These are phyloP conservation scores for Oeneis ivallda DNA, from an alignment of 2,888 invertebrate genomes.

Conservation along the genomic window DNA sequence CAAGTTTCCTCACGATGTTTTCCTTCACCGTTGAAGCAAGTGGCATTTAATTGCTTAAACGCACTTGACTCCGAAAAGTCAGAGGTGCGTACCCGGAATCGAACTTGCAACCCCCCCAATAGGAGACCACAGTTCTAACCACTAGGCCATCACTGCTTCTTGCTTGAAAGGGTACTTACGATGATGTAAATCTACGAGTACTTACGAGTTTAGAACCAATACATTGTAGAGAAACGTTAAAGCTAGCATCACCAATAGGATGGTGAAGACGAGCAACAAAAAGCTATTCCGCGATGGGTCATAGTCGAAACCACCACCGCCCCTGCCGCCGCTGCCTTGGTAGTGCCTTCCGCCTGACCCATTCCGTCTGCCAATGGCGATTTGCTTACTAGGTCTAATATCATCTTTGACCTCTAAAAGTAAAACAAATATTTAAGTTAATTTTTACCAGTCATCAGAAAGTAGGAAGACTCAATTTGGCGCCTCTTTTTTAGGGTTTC, in stretches of 20 bases:
- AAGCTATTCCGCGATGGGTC: conserved; percentile 48
- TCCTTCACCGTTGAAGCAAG: too few relatives aligned
- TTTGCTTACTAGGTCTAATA: not conserved
- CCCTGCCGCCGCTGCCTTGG: not conserved
- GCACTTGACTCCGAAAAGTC: too few relatives aligned
- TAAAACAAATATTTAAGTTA: not conserved
- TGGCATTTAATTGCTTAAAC: too few relatives aligned
- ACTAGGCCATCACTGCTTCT: too few relatives aligned
- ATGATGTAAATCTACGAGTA: not conserved
- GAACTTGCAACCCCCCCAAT: too few relatives aligned
- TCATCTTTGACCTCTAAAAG: not conserved
- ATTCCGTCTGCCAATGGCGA: not conserved
- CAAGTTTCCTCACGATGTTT: too few relatives aligned
- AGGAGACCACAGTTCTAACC: too few relatives aligned
- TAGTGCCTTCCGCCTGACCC: conserved; percentile 12
- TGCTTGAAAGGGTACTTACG: too few relatives aligned
- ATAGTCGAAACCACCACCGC: conserved; percentile 41
- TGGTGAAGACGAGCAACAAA: conserved; percentile 39
- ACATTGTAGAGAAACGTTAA: conserved; percentile 32
- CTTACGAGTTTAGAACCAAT: conserved; percentile 36
- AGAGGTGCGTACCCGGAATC: too few relatives aligned
- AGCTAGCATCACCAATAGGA: conserved; percentile 41
- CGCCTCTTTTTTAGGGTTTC: too few relatives aligned
- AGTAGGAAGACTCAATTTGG: too few relatives aligned
- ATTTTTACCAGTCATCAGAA: not conserved